Evolutionary conservation across 2,888 invertebrate genomes (phyloP).

Genomic region (Eupithecia vulgata): DNA sequence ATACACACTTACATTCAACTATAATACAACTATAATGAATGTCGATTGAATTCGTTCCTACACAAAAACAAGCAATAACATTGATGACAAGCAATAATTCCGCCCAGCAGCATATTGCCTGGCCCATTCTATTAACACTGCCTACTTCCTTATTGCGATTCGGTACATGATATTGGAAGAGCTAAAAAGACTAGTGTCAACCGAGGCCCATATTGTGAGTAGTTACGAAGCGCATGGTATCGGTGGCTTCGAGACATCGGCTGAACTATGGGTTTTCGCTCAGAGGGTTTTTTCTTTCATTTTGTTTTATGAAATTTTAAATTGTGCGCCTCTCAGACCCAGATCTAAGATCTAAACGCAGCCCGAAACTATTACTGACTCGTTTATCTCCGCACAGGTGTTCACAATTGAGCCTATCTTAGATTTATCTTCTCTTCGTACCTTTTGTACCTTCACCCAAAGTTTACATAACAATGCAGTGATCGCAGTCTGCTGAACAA

Average conservation of each 20-base stretch:
- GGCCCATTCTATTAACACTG: slow-evolving; percentile 29
- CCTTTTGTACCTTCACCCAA: background rate
- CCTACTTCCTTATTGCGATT: slow-evolving; percentile 37
- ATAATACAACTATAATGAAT: background rate
- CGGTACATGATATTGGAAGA: slow-evolving; percentile 41
- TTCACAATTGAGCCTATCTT: background rate
- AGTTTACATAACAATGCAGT: background rate
- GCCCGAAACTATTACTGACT: background rate
- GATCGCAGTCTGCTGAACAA: background rate
- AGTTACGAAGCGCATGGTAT: slow-evolving; percentile 44
- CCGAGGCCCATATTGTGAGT: slow-evolving; percentile 43
- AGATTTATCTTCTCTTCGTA: background rate
- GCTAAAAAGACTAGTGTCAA: slow-evolving; percentile 45
- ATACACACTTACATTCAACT: background rate
- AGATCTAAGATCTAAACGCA: background rate
- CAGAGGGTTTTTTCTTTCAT: slow-evolving; percentile 2
- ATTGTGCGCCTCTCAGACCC: background rate
- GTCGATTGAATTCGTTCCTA: background rate
- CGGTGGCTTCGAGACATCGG: slow-evolving; percentile 34
- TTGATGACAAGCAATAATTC: slow-evolving; percentile 13
- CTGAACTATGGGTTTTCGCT: slow-evolving; percentile 33
- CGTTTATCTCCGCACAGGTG: slow-evolving; percentile 2
- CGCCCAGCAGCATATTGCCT: background rate
- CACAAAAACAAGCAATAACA: slow-evolving; percentile 8
- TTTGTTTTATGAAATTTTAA: slow-evolving; percentile 5